Evolutionary conservation across 2,797 vertebrate species (phyloP), one percentile per base, ranked within the genome.

Genomic region (Varecia variegata): DNA sequence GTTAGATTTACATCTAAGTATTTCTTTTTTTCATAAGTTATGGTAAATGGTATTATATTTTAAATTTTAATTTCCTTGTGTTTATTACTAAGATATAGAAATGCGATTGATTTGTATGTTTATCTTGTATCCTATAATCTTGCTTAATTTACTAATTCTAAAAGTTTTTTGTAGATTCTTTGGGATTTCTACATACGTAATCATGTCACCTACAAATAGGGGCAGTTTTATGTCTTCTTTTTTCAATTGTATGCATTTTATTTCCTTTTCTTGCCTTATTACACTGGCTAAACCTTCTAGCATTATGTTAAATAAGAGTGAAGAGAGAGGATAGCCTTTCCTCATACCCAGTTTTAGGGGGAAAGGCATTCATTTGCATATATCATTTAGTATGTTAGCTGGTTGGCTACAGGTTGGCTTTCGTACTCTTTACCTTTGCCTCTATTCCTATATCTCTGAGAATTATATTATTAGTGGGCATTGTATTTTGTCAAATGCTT

Each of bases 251-350:
- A 70, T 74, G 10, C 30, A 40, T 67, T 96, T 93, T 43, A 43
- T 85, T 88, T 87, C 6, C 7, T 83, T 96, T 96, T 68, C 62
- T 93, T 97, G 58, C 58, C 71, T 94, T 94, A 88, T 96, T 87
- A 20, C 43, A 90, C 30, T 88, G 67, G 25, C 65, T 81, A 77
- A 20, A 70, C 40, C 27, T 65, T 68, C 25, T 15, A 89, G 20
- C 8, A 52, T 35, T 73, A 32, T 73, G 15, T 35, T 93, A 47
- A 40, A 54, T 73, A 74, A 65, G n/a, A 76, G 25, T 71, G 14
- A 8, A 77, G 68, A 62, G 20, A 85, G 32, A 35, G 32, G 12
- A 67, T n/a, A 32, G 11, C 32, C 60, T 87, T 80, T 56, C 6
- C 7, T 93, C 82, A 1, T 43, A 65, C 20, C 35, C 18, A 73